A percentile compares a stretch with the other conserved stretches of the same genome.
phyloP scores from a whole-genome alignment of 2,888 invertebrate species.

The Cantharis nigra region DNA sequence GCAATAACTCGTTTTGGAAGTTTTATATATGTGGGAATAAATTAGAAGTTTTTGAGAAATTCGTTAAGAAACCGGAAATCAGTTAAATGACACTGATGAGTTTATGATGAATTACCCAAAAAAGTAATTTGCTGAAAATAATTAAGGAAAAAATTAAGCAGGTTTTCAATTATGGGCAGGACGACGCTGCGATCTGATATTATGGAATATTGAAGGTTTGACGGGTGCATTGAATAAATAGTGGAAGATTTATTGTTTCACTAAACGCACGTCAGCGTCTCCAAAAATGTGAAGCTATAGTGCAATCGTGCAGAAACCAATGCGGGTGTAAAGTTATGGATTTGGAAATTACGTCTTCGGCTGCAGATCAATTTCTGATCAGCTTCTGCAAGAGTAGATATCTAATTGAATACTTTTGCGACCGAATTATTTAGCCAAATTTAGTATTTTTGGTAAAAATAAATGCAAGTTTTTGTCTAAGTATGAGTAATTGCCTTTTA shows the following conservation, averaged over 20 bases:
- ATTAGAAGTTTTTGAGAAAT: too few relatives aligned
- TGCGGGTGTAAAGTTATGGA: too few relatives aligned
- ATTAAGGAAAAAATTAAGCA: not conserved
- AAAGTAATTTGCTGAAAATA: not conserved
- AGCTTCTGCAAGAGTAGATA: not conserved
- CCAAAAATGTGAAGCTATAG: not conserved
- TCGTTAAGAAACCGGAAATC: too few relatives aligned
- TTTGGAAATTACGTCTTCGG: not conserved
- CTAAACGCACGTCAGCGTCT: not conserved
- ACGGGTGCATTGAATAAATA: not conserved
- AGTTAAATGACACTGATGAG: too few relatives aligned
- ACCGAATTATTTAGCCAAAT: not conserved
- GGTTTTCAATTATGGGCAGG: not conserved
- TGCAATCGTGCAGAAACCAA: not conserved
- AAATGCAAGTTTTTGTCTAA: not conserved
- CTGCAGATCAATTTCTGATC: not conserved
- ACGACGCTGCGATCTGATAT: not conserved
- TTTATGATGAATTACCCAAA: too few relatives aligned
- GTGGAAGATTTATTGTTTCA: not conserved
- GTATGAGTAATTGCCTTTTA: not conserved
- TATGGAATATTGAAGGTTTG: not conserved
- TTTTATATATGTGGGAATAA: too few relatives aligned
- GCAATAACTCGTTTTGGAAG: too few relatives aligned
- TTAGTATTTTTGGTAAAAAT: not conserved
- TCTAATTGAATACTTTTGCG: not conserved